Evolutionary conservation across 2,888 invertebrate genomes (phyloP).

Genomic region (Luperina nickerlii): DNA sequence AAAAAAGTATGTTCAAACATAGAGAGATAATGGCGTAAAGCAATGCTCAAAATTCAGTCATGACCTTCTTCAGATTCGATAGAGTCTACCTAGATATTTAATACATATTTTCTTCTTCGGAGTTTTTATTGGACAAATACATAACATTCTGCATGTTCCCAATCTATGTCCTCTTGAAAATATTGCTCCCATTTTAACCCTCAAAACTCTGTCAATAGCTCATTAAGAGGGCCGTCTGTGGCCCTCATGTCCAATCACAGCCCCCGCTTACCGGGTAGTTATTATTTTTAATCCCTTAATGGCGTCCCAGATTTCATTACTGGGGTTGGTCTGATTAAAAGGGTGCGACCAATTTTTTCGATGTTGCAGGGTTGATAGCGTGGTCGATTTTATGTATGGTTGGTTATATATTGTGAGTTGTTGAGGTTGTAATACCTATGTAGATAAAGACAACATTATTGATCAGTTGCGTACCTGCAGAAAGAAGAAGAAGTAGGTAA

Average conservation of each 20-base stretch:
- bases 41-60: neutral
- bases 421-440: neutral
- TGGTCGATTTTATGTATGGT: constrained; percentile 52
- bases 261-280: constrained; percentile 80
- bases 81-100: neutral
- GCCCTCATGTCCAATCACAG: constrained; percentile 78
- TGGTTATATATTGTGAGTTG: constrained; percentile 22
- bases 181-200: constrained; percentile 45
- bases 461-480: neutral
- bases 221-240: constrained; percentile 77
- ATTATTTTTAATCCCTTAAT: constrained; percentile 91
- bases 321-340: constrained; percentile 87
- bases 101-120: neutral
- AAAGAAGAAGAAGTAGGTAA: too few species aligned
- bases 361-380: constrained; percentile 60
- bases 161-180: constrained; percentile 38
- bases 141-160: neutral
- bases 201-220: constrained; percentile 78
- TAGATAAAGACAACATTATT: neutral
- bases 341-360: constrained; percentile 81
- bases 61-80: neutral
- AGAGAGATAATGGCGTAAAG: too few species aligned
- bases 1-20: neutral
- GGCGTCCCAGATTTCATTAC: constrained; percentile 89
- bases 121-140: neutral